Evolutionary conservation across 2,797 vertebrate species (phyloP), one percentile per base, ranked within the genome.

Genomic region (Agapornis canus): DNA sequence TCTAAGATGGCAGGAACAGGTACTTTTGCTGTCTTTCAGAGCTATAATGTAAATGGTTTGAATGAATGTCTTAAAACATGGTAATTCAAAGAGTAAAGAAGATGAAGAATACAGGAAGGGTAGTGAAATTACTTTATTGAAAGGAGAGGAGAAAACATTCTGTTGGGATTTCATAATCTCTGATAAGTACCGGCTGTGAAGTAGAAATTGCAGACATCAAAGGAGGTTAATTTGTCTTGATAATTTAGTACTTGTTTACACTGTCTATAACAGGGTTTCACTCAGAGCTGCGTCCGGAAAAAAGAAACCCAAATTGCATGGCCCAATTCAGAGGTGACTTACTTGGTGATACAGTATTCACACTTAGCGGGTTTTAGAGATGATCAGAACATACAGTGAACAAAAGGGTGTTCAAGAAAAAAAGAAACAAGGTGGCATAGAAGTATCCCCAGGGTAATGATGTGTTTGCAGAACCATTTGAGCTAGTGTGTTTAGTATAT

Each of bases 1-100:
- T 59, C 68, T 78, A 61, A 73, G 56, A 66, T 89, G 70, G 31
- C 75, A 92, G 29, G 45, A 91, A 45, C 56, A 69, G 77, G 43
- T 85, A 70, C 78, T 92, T 93, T 95, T 92, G 85, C 88, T 92
- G 92, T 92, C 95, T 96, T 95, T 83, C 95, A 87, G 70, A 80
- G 32, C 68, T 89, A 16, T 4, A 27, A 39, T 48, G 57, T 56
- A 29, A 87, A 63, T 66, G 9, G 26, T 97, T 92, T 93, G 56
- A 92, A 94, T 88, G 87, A 70, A 73, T 95, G 89, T 92, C 29
- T 6, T 94, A 79, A 90, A 96, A 60, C 64, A 51, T 15, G 35
- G 52, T 85, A 70, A 84, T 69, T 92, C 37, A 85, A 84, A 83
- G 80, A 60, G 35, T 29, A 76, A 89, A 40, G 48, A 76, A 9